Evolutionary conservation across 2,888 invertebrate species (phyloP).

Genomic region (Melipona bicolor): DNA sequence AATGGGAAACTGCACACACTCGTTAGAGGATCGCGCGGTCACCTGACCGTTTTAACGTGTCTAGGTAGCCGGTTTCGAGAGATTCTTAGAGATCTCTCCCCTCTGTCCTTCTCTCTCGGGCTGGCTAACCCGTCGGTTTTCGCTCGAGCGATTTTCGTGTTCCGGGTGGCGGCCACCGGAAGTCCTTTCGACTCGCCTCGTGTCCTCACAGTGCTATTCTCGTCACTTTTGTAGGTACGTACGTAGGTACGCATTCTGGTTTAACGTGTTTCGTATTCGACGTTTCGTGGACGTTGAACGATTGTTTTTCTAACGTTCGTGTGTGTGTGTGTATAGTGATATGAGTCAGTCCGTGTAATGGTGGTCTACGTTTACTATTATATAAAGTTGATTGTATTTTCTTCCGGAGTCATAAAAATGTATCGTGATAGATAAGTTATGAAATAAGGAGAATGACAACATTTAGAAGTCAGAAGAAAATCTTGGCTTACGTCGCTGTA

Average conservation of each 20-base stretch:
- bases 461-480: no score
- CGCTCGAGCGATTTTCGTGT: constrained; percentile 77
- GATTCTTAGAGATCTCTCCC: constrained; percentile 8
- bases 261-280: not conserved
- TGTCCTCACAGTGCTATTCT: constrained; percentile 60
- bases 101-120: constrained; percentile 25
- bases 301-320: not conserved
- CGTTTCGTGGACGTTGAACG: not conserved
- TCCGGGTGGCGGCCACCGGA: constrained; percentile 82
- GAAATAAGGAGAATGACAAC: no score
- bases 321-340: no score
- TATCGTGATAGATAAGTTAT: no score
- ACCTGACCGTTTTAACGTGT: constrained; percentile 34
- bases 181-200: constrained; percentile 78
- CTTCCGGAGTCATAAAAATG: no score
- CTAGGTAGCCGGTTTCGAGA: constrained; percentile 18
- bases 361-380: no score
- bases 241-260: constrained; percentile 12
- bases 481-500: no score
- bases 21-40: constrained; percentile 33
- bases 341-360: no score
- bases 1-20: not conserved
- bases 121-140: constrained; percentile 43
- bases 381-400: no score
- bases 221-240: constrained; percentile 30